These are phyloP conservation scores for Physeter macrocephalus DNA, from an alignment of 2,113 vertebrate species.

Conservation along the genomic window DNA sequence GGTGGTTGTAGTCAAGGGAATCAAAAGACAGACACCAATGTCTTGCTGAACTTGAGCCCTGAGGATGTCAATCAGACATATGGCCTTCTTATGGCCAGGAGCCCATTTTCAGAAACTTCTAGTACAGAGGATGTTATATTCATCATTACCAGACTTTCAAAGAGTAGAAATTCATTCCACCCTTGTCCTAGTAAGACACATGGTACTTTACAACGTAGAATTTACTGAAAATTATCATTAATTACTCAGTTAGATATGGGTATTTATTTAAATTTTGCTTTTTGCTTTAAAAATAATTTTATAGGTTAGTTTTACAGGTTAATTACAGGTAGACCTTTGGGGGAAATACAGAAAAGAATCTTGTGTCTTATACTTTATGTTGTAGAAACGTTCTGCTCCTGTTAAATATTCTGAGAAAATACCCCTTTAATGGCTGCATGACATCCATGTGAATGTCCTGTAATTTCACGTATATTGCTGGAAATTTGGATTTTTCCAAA, in stretches of 20 bases:
- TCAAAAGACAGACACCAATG: slow-evolving; percentile 16
- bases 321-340: background rate
- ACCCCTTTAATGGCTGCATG: background rate
- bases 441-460: background rate
- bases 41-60: background rate
- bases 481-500: background rate
- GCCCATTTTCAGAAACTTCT: background rate
- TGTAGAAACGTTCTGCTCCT: background rate
- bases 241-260: background rate
- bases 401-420: slow-evolving; percentile 10
- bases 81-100: background rate
- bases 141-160: background rate
- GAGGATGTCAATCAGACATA: background rate
- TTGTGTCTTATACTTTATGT: background rate
- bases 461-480: background rate
- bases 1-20: background rate
- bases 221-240: background rate
- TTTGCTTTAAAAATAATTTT: background rate
- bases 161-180: background rate
- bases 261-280: background rate
- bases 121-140: background rate
- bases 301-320: background rate
- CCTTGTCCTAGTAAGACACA: background rate
- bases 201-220: background rate
- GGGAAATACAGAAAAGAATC: background rate